Percentiles rank a stretch among this genome's conserved stretches.
Conservation (phyloP, 1,140 invertebrate species). For the Drosophila gunungcola region DNA sequence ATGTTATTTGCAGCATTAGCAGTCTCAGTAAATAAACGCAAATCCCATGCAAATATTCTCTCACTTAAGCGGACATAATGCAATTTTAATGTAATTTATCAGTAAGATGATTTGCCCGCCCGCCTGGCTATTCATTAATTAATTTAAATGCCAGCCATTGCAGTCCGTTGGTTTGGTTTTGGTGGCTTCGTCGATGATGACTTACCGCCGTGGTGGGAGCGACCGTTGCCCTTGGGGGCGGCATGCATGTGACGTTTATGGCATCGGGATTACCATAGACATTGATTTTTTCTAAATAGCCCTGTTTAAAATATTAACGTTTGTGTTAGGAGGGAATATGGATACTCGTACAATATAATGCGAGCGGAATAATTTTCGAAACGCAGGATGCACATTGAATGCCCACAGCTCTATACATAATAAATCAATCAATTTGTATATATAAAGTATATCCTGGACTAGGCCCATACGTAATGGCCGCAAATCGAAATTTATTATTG, state of each 20-base stretch:
- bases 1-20: conserved; percentile 35
- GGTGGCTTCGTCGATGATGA: conserved; percentile 22
- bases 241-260: conserved; percentile 61
- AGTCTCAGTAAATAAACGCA: conserved; percentile 38
- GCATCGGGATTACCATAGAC: conserved; percentile 78
- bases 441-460: conserved; percentile 6
- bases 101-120: conserved; percentile 39
- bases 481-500: conserved; percentile 81
- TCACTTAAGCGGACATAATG: conserved; percentile 44
- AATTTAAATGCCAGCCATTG: conserved; percentile 53
- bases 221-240: conserved; percentile 59
- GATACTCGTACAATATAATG: conserved; percentile 25
- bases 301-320: conserved; percentile 62
- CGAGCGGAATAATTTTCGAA: conserved; percentile 66
- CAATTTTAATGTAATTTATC: conserved; percentile 62
- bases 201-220: conserved; percentile 68
- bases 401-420: conserved; percentile 51
- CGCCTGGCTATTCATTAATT: conserved; percentile 46
- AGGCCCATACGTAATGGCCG: conserved; percentile 59
- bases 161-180: conserved; percentile 33
- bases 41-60: conserved; percentile 36
- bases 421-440: conserved; percentile 77
- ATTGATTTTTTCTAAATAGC: conserved; percentile 78
- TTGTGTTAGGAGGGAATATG: conserved; percentile 24
- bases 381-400: conserved; percentile 26